Evolutionary conservation across 2,797 vertebrate species (phyloP), one percentile per base, ranked within the genome.

Genomic region (Siniperca undulata): DNA sequence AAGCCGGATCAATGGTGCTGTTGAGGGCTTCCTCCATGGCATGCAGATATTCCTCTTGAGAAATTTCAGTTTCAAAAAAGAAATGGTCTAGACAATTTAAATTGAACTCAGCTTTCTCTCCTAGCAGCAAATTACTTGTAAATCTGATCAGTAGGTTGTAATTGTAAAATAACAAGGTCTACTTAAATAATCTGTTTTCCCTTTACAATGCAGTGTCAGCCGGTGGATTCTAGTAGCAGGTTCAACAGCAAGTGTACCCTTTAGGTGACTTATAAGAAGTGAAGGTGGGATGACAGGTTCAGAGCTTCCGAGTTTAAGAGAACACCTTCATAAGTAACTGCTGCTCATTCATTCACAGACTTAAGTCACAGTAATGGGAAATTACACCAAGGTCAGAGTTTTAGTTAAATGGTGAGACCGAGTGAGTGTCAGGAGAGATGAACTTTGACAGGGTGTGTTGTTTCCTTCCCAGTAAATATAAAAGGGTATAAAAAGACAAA

Each of bases 1-100:
- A 97, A 34, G 91, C 85, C 0, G 95, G 91, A 69, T 95, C 66
- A 7, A 96, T 94, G 36, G 86, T 96, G 86, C 74, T 75, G 69
- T 87, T 93, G 14, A 91, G 22, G 11, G 48, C 40, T 69, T 95
- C 94, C 90, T 92, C 91, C 91, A 94, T 91, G 74, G 60, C 27
- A 7, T 20, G 58, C 53, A 70, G 64, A 60, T 53, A 2, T 38
- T 81, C 65, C 65, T 81, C 73, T 30, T 38, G 14, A 74, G 9
- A 70, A 76, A 72, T 12, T 40, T 30, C 5, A 46, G 7, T 24
- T 64, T 52, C n/a, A n/a, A 34, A 48, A 74, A 66, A 66, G 1
- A 55, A 79, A 67, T 27, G 8, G 5, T 40, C 20, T 0, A 20
- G 30, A 58, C 12, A 58, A 56, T 30, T 36, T 8, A 1, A 46